phyloP scores from a whole-genome alignment of 2,888 invertebrate genomes.

The Apoda limacodes region DNA sequence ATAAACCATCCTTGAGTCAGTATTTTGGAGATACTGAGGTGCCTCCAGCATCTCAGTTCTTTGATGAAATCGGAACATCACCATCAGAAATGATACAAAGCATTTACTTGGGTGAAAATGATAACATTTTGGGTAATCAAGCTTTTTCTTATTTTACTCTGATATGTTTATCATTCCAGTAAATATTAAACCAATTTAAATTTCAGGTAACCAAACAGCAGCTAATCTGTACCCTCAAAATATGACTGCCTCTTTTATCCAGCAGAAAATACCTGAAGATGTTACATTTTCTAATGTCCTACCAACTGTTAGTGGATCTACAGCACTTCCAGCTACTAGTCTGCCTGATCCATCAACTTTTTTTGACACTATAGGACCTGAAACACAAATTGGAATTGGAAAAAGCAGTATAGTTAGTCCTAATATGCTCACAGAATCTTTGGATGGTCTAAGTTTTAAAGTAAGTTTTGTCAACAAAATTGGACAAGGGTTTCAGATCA shows the following conservation, averaged over 20 bases:
- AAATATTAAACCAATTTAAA: neutral
- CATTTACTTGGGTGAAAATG: slow-evolving; percentile 52
- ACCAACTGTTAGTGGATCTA: slow-evolving; percentile 41
- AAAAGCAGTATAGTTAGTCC: slow-evolving; percentile 37
- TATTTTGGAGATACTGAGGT: slow-evolving; percentile 63
- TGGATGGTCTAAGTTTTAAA: slow-evolving; percentile 50
- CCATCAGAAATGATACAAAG: slow-evolving; percentile 63
- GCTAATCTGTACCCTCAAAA: slow-evolving; percentile 34
- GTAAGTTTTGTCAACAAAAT: too few relatives aligned
- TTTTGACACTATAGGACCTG: slow-evolving; percentile 60
- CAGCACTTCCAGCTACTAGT: slow-evolving; percentile 45
- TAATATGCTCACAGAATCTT: slow-evolving; percentile 38
- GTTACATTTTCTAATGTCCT: slow-evolving; percentile 40
- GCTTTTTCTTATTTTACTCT: slow-evolving; percentile 8
- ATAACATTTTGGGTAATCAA: slow-evolving; percentile 27
- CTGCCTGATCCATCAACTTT: slow-evolving; percentile 63
- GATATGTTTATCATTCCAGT: too few relatives aligned
- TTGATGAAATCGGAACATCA: slow-evolving; percentile 60
- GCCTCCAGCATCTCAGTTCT: slow-evolving; percentile 58
- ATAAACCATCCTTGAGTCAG: slow-evolving; percentile 67
- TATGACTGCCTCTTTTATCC: slow-evolving; percentile 40
- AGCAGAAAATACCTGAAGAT: slow-evolving; percentile 36
- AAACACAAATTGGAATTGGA: slow-evolving; percentile 35
- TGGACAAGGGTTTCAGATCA: too few relatives aligned
- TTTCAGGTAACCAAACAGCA: slow-evolving; percentile 14